Evolutionary conservation across 2,888 invertebrate species (phyloP).

Genomic region (Acrobasis consociella): DNA sequence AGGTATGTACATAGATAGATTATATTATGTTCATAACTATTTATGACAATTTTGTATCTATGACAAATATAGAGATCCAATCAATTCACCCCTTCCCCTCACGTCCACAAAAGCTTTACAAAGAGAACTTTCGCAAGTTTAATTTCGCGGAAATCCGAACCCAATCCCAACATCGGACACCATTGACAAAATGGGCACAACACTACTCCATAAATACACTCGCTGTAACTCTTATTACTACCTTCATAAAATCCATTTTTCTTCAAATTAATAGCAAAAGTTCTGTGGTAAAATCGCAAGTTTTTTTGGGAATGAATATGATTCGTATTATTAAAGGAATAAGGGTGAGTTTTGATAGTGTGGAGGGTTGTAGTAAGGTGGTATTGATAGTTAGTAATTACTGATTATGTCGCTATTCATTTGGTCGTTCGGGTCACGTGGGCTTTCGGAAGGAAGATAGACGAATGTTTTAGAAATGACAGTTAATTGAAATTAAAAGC

Average conservation of each 20-base stretch:
- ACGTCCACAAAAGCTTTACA: conserved; percentile 8
- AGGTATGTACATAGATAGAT: too few relatives aligned
- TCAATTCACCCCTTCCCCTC: not conserved
- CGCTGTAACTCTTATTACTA: not conserved
- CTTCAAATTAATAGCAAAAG: not conserved
- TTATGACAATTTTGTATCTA: too few relatives aligned
- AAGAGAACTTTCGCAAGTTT: conserved; percentile 6
- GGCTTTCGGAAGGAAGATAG: not conserved
- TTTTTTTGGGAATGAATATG: not conserved
- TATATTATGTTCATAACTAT: too few relatives aligned
- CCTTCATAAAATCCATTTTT: not conserved
- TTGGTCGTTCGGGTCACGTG: conserved; percentile 14
- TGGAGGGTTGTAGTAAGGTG: not conserved
- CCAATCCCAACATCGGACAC: conserved; percentile 2
- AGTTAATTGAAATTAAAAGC: not conserved
- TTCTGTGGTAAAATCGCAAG: not conserved
- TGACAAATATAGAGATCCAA: too few relatives aligned
- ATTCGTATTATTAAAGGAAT: not conserved
- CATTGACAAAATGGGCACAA: conserved; percentile 18
- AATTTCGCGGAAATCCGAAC: conserved; percentile 15
- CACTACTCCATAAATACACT: not conserved
- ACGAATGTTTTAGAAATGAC: conserved; percentile 1
- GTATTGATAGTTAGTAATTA: conserved; percentile 14
- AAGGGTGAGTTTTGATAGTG: not conserved
- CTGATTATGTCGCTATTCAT: conserved; percentile 17